Base-by-base conservation (phyloP, 2,113 vertebrate species). In the Cheirogaleus medius region DNA sequence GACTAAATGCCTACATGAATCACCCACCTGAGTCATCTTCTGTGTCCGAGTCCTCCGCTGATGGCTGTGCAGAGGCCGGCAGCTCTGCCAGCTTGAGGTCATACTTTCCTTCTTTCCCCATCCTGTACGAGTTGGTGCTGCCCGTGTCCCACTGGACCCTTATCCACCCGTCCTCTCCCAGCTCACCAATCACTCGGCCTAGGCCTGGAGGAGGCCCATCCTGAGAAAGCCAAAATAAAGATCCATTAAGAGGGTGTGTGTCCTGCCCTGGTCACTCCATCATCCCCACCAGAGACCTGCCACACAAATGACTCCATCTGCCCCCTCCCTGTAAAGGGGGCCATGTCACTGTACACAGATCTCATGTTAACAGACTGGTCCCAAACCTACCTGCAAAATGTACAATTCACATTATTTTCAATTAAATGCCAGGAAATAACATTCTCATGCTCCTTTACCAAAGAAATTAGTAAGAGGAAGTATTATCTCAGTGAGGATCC, bases 41-140 rank as follows among this genome's bases (percentile, higher is more conserved):
- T 0, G 99, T 99, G 96, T 99, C 99, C 0, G 99, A 99, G 97
- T 99, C 99, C 66, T 99, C 99, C 1, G 99, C 97, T 6, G 99
- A 86, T 14, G 99, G 99, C 91, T 99, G 99, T 0, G 99, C 94
- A 66, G 99, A 97, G 1, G 99, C 99, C 0, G 99, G 99, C 0
- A 99, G 99, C 89, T 99, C 99, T 3, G 99, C 99, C 94, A 99
- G 97, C 97, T 99, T 99, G 47, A 99, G 99, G 97, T 99, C 99
- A 0, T 99, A 99, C 97, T 99, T 99, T 52, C 99, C 99, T 93
- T 99, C 99, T 97, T 99, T 99, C 42, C 99, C 99, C 99, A 99
- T 99, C 87, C 99, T 98, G 98, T 99, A 99, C 5, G 99, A 99
- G 98, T 99, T 99, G 91, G 99, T 99, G 97, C 99, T 99, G 98